phyloP scores from a whole-genome alignment of 1,140 invertebrate species.

The Dolichoris vasculosae region DNA sequence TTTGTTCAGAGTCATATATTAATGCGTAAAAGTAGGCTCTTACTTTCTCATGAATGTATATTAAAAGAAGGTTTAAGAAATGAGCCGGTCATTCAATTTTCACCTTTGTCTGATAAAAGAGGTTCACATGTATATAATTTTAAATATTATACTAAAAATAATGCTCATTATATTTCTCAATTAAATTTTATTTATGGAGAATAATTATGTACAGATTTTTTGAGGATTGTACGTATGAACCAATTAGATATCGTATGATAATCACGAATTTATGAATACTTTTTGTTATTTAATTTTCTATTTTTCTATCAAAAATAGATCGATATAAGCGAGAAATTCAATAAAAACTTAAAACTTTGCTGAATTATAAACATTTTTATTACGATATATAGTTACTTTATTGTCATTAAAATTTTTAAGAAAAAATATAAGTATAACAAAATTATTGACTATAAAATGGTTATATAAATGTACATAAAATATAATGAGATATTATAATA shows the following conservation, averaged over 20 bases:
- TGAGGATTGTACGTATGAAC: not conserved
- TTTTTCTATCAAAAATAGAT: not conserved
- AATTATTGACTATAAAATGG: not conserved
- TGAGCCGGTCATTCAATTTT: slow-evolving; percentile 14
- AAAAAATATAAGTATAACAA: not conserved
- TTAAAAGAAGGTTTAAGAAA: slow-evolving; percentile 10
- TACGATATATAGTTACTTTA: not conserved
- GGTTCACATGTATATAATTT: not conserved
- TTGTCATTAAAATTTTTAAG: not conserved
- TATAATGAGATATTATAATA: not conserved
- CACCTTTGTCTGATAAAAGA: not conserved
- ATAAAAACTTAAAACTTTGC: not conserved
- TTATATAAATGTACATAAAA: not conserved
- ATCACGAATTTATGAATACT: too few species aligned
- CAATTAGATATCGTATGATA: too few species aligned
- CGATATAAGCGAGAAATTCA: not conserved
- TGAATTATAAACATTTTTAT: not conserved
- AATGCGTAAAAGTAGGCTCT: slow-evolving; percentile 13
- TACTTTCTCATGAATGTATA: not conserved
- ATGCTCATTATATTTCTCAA: not conserved
- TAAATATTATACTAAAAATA: not conserved
- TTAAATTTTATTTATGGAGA: not conserved
- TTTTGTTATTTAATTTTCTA: not conserved
- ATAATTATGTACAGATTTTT: not conserved
- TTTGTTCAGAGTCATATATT: not conserved